Conservation (phyloP, 2,888 invertebrate species). For the Uropetala carovei region DNA sequence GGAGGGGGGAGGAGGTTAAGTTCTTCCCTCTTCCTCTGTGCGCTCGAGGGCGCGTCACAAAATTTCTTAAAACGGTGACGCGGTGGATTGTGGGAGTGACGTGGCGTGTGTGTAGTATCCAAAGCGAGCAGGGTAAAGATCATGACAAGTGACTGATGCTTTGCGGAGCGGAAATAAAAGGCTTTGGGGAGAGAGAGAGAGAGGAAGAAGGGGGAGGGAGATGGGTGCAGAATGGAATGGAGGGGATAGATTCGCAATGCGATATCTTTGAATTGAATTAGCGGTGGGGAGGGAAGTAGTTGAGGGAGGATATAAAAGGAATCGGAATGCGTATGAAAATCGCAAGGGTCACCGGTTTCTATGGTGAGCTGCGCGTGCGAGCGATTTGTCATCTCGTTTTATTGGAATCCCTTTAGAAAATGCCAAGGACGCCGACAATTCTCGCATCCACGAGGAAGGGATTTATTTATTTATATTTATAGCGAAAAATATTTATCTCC, state of each 20-base stretch:
- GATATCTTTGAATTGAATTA: background rate
- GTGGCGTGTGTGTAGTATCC: background rate
- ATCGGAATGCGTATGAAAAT: conserved; percentile 19
- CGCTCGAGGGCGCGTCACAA: background rate
- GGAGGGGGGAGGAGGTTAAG: background rate
- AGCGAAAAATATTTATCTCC: too few species aligned
- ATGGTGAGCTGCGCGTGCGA: background rate
- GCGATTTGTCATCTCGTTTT: conserved; percentile 15
- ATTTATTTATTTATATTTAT: too few species aligned
- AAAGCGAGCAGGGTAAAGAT: background rate
- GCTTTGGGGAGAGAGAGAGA: background rate
- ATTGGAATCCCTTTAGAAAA: background rate
- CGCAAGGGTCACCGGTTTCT: conserved; percentile 25
- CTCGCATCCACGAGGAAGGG: too few species aligned
- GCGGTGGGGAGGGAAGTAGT: background rate
- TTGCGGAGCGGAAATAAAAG: conserved; percentile 15
- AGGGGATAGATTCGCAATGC: background rate
- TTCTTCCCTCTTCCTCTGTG: background rate
- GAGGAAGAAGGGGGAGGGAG: background rate
- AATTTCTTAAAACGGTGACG: background rate
- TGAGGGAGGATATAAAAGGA: background rate
- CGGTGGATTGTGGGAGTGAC: background rate
- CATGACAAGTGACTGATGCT: conserved; percentile 51
- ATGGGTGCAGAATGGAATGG: background rate
- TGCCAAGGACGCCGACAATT: too few species aligned